Evolutionary conservation across 2,113 vertebrate genomes (phyloP), one percentile per base, ranked within the genome.

Genomic region (Phrynosoma blainvillii): DNA sequence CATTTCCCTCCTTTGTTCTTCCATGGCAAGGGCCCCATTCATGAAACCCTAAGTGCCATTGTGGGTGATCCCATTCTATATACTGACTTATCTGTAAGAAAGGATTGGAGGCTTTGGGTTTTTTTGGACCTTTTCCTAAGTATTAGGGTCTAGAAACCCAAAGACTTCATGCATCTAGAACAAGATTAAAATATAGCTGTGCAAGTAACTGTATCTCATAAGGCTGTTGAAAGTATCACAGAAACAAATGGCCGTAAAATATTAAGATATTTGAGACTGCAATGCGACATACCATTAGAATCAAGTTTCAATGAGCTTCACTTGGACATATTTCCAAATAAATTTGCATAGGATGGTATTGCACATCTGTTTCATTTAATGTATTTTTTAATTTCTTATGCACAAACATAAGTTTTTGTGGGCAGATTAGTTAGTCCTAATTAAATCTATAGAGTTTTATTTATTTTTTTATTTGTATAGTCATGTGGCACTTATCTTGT

Each of bases 401-500:
- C 16, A n/a, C 77, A 14, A 47, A n/a, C 18, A 11, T 77, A 1
- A 30, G 13, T 8, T 42, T 52, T 52, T 71, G 42, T 73, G 47
- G 85, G 52, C 12, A 70, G 36, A 71, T 27, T 27, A 56, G n/a
- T 80, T 80, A 80, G 23, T 75, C 56, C 42, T 76, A 20, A 30
- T 83, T 80, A 70, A 32, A 27, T 84, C n/a, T 52, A 25, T n/a
- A 10, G 80, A 87, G 47, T 4, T 76, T 8, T 84, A 76, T 90
- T 77, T 30, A 76, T 90, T 77, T 30, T 0, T 36, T 6, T 47
- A 47, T 47, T 47, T 47, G 47, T 47, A 47, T 47, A 42, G 2
- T 65, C 76, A 30, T 83, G n/a, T 80, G 95, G 68, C 36, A 79
- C 65, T 59, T 47, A 30, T 7, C 11, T 88, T 93, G 77, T 87